A percentile compares a stretch with the other conserved stretches of the same genome.
Conservation (phyloP, 2,797 vertebrate species). For the Furcifer pardalis region DNA sequence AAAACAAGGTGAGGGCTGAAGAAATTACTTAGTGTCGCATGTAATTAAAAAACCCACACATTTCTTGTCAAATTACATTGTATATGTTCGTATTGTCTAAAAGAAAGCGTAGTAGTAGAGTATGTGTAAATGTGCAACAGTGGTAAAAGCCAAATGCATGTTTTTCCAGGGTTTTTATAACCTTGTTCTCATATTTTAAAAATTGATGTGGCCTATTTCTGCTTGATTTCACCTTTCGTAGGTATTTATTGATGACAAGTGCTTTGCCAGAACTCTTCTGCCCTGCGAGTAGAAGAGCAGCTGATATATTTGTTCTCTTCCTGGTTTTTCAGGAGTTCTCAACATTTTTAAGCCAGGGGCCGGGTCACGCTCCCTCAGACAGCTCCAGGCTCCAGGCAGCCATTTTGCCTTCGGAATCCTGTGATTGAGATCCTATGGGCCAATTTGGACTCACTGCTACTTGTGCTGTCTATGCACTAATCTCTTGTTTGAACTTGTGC, state of each 20-base stretch:
- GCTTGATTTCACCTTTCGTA: not conserved
- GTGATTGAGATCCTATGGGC: no score
- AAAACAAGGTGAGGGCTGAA: conserved; percentile 71
- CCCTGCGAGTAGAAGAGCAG: not conserved
- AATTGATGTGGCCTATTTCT: not conserved
- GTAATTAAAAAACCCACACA: no score
- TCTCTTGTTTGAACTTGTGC: no score
- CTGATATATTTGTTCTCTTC: not conserved
- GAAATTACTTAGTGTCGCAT: not conserved
- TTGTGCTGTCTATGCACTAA: no score
- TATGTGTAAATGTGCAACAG: not conserved
- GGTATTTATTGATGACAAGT: not conserved
- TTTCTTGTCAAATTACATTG: not conserved
- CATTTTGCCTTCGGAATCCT: no score
- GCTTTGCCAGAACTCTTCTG: not conserved
- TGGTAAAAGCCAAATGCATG: not conserved
- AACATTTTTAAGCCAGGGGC: no score
- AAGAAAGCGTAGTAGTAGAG: no score
- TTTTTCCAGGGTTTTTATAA: not conserved
- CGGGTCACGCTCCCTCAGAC: no score
- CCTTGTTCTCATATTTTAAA: not conserved
- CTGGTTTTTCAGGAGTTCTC: not conserved
- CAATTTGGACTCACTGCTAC: no score
- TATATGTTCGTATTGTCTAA: not conserved
- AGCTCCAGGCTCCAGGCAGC: no score